Conservation (phyloP, 2,113 vertebrate species). For the Salvelinus sp. region DNA sequence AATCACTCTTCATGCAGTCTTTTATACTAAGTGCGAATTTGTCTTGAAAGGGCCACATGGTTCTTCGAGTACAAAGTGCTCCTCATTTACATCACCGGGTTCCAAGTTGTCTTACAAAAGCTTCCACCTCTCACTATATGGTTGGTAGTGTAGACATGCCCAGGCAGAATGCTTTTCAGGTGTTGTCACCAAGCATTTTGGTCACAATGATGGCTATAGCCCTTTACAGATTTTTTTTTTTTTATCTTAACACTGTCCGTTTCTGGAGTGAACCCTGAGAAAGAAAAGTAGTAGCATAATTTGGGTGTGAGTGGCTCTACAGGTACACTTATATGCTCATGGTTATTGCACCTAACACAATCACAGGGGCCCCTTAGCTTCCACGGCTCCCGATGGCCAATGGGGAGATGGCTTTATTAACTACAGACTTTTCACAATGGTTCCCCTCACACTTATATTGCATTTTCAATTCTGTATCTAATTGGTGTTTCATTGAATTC, state of each 20-base stretch:
- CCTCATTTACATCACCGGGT: background rate
- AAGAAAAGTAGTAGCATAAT: background rate
- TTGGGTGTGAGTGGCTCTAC: conserved; percentile 5
- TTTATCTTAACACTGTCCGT: background rate
- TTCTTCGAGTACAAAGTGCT: background rate
- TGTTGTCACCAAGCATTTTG: background rate
- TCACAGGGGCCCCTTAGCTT: conserved; percentile 16
- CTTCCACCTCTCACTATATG: too few species aligned
- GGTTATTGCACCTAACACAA: conserved; percentile 30
- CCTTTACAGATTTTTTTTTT: background rate
- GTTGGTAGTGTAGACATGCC: too few species aligned
- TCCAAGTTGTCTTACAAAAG: too few species aligned
- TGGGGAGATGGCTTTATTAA: conserved; percentile 46
- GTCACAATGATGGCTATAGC: background rate
- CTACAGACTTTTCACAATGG: conserved; percentile 37
- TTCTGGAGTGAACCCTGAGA: background rate
- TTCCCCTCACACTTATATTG: conserved; percentile 43
- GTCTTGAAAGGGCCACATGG: background rate
- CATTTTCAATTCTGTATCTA: conserved; percentile 48
- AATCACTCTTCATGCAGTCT: background rate
- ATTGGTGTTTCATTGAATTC: conserved; percentile 59
- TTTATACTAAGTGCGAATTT: background rate
- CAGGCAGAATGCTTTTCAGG: too few species aligned
- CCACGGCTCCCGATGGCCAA: conserved; percentile 23
- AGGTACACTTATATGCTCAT: conserved; percentile 5